Percentiles rank a stretch among this genome's conserved stretches.
Conservation (phyloP, 2,113 vertebrate species). For the Motacilla alba region DNA sequence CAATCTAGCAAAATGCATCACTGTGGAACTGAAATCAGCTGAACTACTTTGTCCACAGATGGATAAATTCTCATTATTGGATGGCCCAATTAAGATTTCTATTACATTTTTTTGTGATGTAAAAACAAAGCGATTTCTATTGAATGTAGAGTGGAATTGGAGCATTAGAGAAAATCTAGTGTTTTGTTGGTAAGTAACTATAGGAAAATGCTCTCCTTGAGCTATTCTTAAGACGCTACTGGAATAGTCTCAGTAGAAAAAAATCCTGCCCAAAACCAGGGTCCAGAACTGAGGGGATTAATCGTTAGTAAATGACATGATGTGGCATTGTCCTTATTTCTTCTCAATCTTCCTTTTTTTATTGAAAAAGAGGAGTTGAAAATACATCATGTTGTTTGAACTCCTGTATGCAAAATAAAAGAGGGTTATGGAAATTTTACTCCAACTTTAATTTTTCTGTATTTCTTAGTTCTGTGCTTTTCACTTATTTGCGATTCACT, state of each 20-base stretch:
- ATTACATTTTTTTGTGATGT: neutral
- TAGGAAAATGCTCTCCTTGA: neutral
- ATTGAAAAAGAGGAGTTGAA: neutral
- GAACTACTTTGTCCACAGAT: neutral
- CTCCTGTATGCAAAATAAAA: neutral
- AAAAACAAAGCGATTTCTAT: neutral
- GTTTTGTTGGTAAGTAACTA: neutral
- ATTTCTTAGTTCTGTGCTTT: neutral
- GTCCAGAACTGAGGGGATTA: neutral
- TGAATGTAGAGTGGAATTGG: neutral
- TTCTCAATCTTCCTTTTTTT: neutral
- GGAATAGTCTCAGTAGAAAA: neutral
- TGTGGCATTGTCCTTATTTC: neutral
- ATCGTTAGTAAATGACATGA: neutral
- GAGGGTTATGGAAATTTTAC: neutral
- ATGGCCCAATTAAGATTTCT: neutral
- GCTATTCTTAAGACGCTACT: neutral
- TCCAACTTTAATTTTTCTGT: neutral
- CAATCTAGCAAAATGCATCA: neutral
- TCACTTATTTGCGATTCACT: neutral
- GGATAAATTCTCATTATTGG: neutral
- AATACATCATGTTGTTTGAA: neutral
- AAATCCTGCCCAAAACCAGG: neutral
- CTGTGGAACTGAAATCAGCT: neutral
- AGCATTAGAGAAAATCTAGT: neutral